Evolutionary conservation across 1,140 invertebrate species (phyloP).

Genomic region (Trichonephila clavata): DNA sequence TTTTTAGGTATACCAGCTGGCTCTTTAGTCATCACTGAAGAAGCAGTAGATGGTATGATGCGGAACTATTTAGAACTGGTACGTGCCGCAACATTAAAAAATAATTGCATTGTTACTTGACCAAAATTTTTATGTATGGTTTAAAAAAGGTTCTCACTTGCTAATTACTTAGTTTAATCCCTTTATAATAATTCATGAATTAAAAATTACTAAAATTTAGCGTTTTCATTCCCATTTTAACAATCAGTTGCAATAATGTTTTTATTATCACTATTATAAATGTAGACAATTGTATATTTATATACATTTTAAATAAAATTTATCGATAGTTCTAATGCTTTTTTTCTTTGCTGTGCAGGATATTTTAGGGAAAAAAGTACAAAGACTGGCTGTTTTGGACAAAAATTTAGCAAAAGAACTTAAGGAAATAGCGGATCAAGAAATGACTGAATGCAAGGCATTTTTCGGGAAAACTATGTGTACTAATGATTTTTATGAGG

Average conservation of each 20-base stretch:
- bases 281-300: no score
- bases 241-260: no score
- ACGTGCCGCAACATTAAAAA: neutral
- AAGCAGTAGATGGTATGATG: constrained; percentile 91
- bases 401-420: constrained; percentile 89
- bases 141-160: no score
- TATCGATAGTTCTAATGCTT: no score
- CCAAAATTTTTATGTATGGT: no score
- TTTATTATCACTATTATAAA: no score
- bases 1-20: constrained; percentile 81
- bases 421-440: constrained; percentile 15
- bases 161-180: no score
- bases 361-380: constrained; percentile 92
- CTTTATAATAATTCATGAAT: no score
- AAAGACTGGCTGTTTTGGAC: constrained; percentile 91
- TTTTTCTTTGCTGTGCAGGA: constrained; percentile 83
- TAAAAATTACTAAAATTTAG: no score
- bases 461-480: constrained; percentile 96
- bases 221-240: no score
- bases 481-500: constrained; percentile 98
- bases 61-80: constrained; percentile 86
- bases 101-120: no score
- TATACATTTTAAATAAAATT: no score
- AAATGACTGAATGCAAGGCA: constrained; percentile 81
- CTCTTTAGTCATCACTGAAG: constrained; percentile 92